Evolutionary conservation across 2,797 vertebrate genomes (phyloP), one percentile per base, ranked within the genome.

Genomic region (Coreius guichenoti): DNA sequence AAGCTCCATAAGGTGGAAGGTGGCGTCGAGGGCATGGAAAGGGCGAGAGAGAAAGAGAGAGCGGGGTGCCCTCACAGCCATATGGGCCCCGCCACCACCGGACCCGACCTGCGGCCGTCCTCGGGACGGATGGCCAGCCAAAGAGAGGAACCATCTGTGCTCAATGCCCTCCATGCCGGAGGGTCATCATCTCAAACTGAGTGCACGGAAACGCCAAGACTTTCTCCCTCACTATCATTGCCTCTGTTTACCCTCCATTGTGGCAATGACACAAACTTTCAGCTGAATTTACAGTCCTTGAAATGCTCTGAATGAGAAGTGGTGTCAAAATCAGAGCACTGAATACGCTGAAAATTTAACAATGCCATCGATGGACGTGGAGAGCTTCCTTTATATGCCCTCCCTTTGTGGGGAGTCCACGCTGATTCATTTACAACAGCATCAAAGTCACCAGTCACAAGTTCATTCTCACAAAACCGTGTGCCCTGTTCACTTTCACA

Each of bases 1-100:
- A 89, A 90, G 81, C 88, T 86, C 82, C 91, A 94, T 91, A 92
- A 92, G 92, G 92, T 90, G 91, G 86, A 91, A 91, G 91, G 93
- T 92, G 90, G 88, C 90, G 39, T 87, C 56, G 89, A 89, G 91
- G 92, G 93, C 92, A 94, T 92, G 92, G 91, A 36, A 88, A 91
- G 92, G 92, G 92, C 88, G 89, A 91, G 90, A 90, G 86, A 86
- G 81, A 91, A 88, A 88, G 86, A 81, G 58, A 61, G 90, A 89
- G 89, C 87, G 89, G 89, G 89, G 87, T 80, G 83, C 86, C 79
- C 86, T 87, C 80, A 86, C 69, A 85, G 85, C 90, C 90, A 91
- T 91, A 91, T 90, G 90, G 88, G 85, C 86, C 72, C 74, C 56
- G 85, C 75, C 75, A 83, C 73, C 74, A 69, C 77, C 79, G 74